Evolutionary conservation across 2,113 vertebrate genomes (phyloP).

Genomic region (Prochilodus magdalenae): DNA sequence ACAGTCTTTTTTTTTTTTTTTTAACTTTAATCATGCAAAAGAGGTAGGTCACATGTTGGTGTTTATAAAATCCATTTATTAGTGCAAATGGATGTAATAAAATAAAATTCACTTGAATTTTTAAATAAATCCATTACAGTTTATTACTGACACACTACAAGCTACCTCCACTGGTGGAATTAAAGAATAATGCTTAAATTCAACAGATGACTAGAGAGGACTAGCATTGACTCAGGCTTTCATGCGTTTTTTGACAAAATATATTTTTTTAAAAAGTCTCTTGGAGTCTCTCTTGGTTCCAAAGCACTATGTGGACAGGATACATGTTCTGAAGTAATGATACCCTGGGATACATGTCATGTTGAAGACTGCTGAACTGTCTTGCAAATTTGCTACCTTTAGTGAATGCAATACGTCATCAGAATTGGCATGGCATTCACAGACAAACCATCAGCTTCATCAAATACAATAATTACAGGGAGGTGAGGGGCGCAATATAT

Average conservation of each 20-base stretch:
- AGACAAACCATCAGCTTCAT: neutral
- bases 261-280: neutral
- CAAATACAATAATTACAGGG: neutral
- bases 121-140: neutral
- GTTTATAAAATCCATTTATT: conserved; percentile 12
- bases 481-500: too few species aligned
- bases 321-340: neutral
- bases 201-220: neutral
- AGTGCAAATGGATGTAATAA: neutral
- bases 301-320: neutral
- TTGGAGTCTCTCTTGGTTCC: neutral
- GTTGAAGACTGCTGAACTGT: too few species aligned
- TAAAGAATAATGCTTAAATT: neutral
- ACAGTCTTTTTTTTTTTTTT: too few species aligned
- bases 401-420: too few species aligned
- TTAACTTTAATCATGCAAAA: neutral
- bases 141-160: conserved; percentile 5
- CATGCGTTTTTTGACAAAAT: conserved; percentile 18
- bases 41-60: neutral
- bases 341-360: neutral
- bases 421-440: too few species aligned
- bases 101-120: neutral
- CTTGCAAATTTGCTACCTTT: too few species aligned
- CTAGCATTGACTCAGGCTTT: conserved; percentile 11
- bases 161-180: neutral